Evolutionary conservation across 2,888 invertebrate genomes (phyloP).

Genomic region (Pimpla rufipes): DNA sequence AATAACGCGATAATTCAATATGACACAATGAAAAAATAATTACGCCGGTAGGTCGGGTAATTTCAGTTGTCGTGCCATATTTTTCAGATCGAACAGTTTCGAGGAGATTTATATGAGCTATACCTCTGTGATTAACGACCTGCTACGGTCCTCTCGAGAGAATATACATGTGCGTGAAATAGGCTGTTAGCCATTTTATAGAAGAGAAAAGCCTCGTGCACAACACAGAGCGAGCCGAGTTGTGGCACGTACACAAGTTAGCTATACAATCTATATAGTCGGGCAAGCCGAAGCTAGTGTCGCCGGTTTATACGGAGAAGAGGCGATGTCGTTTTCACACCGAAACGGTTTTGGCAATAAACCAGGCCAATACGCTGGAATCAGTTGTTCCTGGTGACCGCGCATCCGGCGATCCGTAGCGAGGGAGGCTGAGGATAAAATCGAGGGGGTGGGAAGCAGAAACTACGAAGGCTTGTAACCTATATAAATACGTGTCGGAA

Average conservation of each 20-base stretch:
- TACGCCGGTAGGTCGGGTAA: conserved; percentile 20
- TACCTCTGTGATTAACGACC: conserved; percentile 32
- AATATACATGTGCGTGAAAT: conserved; percentile 15
- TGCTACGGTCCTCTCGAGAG: not conserved
- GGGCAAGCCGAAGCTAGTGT: not conserved
- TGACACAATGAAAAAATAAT: conserved; percentile 3
- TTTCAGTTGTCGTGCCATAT: conserved; percentile 3
- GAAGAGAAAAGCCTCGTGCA: not conserved
- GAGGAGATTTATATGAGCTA: conserved; percentile 9
- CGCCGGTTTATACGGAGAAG: not conserved
- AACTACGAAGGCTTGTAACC: not conserved
- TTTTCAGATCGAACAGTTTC: not conserved
- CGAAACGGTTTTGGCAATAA: conserved; percentile 67
- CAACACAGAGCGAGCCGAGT: not conserved
- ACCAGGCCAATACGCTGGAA: conserved; percentile 65
- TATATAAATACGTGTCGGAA: not conserved
- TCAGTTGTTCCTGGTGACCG: conserved; percentile 66
- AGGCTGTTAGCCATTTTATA: conserved; percentile 53
- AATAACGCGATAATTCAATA: conserved; percentile 12
- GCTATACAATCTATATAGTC: conserved; percentile 5
- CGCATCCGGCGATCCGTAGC: conserved; percentile 27
- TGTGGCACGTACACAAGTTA: conserved; percentile 9
- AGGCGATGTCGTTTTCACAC: conserved; percentile 50
- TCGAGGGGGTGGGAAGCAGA: not conserved
- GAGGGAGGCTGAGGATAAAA: conserved; percentile 6